These are phyloP conservation scores for Palloptera scutellata DNA, from an alignment of 2,888 invertebrate genomes.

Conservation along the genomic window DNA sequence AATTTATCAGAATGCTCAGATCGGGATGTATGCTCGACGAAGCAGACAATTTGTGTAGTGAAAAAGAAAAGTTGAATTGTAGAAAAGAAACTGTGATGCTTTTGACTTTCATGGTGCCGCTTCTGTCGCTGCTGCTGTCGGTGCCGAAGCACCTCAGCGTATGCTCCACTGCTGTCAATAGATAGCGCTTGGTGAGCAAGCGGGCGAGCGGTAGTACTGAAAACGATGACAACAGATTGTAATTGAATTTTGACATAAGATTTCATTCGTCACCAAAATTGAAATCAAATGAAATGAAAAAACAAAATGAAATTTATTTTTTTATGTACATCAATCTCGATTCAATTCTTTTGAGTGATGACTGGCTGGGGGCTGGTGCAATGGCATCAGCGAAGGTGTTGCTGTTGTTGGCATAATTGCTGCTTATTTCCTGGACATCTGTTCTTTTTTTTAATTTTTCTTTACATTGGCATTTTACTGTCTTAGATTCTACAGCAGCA, in stretches of 20 bases:
- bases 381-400: not conserved
- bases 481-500: not conserved
- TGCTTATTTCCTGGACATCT: slow-evolving; percentile 58
- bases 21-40: slow-evolving; percentile 27
- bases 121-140: slow-evolving; percentile 2
- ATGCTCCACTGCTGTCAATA: not conserved
- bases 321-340: not conserved
- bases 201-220: too few species aligned
- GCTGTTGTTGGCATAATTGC: slow-evolving; percentile 52
- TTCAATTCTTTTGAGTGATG: too few species aligned
- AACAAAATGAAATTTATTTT: slow-evolving; percentile 21
- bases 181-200: too few species aligned
- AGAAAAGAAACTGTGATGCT: not conserved
- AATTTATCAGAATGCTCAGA: not conserved
- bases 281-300: slow-evolving; percentile 26
- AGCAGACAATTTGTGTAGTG: slow-evolving; percentile 34
- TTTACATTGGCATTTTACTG: not conserved
- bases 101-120: not conserved
- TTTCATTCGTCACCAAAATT: slow-evolving; percentile 22
- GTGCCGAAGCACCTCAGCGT: too few species aligned
- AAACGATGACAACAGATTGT: slow-evolving; percentile 30
- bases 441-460: slow-evolving; percentile 36
- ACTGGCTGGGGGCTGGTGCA: not conserved
- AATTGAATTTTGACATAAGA: slow-evolving; percentile 35
- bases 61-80: not conserved